phyloP scores from a whole-genome alignment of 2,797 vertebrate genomes.

The Discoglossus pictus region DNA sequence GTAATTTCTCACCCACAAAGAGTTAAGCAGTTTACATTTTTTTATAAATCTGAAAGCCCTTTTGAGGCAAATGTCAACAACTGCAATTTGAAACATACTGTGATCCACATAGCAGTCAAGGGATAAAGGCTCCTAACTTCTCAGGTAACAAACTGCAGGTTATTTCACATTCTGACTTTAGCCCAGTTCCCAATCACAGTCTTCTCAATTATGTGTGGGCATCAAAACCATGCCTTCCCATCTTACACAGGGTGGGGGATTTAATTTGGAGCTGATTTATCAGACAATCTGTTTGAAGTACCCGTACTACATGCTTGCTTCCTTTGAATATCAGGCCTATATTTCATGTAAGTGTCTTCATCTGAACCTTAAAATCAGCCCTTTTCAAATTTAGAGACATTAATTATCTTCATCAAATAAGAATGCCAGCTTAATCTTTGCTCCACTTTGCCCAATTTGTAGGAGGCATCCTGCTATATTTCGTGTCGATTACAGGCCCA shows the following conservation, averaged over 20 bases:
- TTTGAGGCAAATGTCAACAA: slow-evolving; percentile 10
- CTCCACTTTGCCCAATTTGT: slow-evolving; percentile 32
- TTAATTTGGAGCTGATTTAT: slow-evolving; percentile 43
- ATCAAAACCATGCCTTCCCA: slow-evolving; percentile 24
- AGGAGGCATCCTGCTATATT: slow-evolving; percentile 38
- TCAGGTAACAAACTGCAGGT: slow-evolving; percentile 26
- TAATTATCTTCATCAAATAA: slow-evolving; percentile 50
- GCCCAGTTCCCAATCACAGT: slow-evolving; percentile 12
- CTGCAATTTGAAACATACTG: slow-evolving; percentile 27
- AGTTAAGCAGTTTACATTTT: no score
- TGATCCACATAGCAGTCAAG: slow-evolving; percentile 20
- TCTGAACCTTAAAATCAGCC: slow-evolving; percentile 40
- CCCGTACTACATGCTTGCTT: slow-evolving; percentile 23
- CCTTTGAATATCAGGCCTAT: slow-evolving; percentile 32
- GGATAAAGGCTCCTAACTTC: slow-evolving; percentile 3
- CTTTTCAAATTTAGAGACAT: slow-evolving; percentile 36
- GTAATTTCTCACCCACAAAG: no score
- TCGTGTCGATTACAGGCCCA: slow-evolving; percentile 24
- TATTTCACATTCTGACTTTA: slow-evolving; percentile 15
- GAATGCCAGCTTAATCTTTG: slow-evolving; percentile 38
- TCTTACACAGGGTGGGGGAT: slow-evolving; percentile 18
- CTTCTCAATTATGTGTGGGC: slow-evolving; percentile 19
- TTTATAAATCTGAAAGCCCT: slow-evolving; percentile 5
- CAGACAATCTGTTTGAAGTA: slow-evolving; percentile 26
- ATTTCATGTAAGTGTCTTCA: slow-evolving; percentile 36